These are phyloP conservation scores for Cataglyphis cursor DNA, from an alignment of 2,888 invertebrate genomes.

Conservation along the genomic window DNA sequence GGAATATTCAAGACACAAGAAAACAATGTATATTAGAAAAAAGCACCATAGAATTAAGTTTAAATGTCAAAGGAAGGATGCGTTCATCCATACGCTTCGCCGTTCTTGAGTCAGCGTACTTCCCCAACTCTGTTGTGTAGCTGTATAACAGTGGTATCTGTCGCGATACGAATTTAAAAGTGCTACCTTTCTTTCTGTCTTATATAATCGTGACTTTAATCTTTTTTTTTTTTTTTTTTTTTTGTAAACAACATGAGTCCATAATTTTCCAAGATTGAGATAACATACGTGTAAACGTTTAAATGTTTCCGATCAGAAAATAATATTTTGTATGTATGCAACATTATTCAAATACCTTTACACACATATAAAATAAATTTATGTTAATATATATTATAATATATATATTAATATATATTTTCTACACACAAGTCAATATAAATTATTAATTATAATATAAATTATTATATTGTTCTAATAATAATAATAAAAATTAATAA, in stretches of 20 bases:
- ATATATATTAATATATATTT: too few species aligned
- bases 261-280: conserved; percentile 9
- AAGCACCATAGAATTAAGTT: neutral
- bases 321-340: neutral
- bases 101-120: conserved; percentile 72
- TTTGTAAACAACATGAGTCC: conserved; percentile 9
- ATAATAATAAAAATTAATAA: too few species aligned
- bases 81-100: neutral
- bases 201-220: conserved; percentile 12
- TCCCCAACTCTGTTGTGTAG: conserved; percentile 59
- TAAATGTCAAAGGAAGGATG: conserved; percentile 1
- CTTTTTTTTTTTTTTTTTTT: neutral
- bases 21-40: neutral
- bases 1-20: conserved; percentile 10
- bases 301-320: neutral
- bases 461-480: too few species aligned
- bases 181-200: conserved; percentile 4
- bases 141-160: conserved; percentile 2
- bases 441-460: neutral
- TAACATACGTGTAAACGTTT: neutral
- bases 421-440: neutral
- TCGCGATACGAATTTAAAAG: neutral
- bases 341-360: neutral
- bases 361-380: neutral
- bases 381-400: neutral